Conservation (phyloP, 2,888 invertebrate genomes). For the Drosophila gaucha region DNA sequence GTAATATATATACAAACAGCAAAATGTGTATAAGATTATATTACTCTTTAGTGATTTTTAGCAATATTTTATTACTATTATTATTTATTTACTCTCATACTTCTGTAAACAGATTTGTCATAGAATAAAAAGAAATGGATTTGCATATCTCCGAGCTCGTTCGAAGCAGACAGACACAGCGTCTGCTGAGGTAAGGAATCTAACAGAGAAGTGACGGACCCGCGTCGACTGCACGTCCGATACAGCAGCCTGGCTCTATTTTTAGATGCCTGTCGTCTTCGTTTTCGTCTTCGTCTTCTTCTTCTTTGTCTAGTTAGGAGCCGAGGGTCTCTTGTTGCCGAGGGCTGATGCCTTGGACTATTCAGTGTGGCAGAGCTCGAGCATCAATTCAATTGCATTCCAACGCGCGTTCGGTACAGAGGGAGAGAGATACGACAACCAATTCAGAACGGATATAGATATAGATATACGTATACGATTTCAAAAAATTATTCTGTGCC, state of each 20-base stretch:
- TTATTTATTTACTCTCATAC: neutral
- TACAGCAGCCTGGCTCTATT: constrained; percentile 58
- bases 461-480: constrained; percentile 33
- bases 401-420: constrained; percentile 69
- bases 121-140: neutral
- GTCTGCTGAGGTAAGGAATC: constrained; percentile 65
- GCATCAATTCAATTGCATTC: constrained; percentile 77
- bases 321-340: constrained; percentile 41
- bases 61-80: neutral
- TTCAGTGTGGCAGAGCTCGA: constrained; percentile 35
- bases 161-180: constrained; percentile 56
- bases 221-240: constrained; percentile 41
- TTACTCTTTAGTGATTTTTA: neutral
- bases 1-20: no score
- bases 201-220: constrained; percentile 61
- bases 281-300: constrained; percentile 51
- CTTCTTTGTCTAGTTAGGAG: constrained; percentile 72
- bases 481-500: constrained; percentile 15
- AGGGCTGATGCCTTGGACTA: constrained; percentile 61
- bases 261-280: constrained; percentile 52
- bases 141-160: constrained; percentile 20
- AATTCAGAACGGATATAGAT: constrained; percentile 34
- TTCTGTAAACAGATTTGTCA: constrained; percentile 2
- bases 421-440: constrained; percentile 48
- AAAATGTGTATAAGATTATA: no score